Percentiles rank a stretch among this genome's conserved stretches.
Evolutionary conservation across 1,140 invertebrate species (phyloP).

Genomic region (Agrypnia vestita): DNA sequence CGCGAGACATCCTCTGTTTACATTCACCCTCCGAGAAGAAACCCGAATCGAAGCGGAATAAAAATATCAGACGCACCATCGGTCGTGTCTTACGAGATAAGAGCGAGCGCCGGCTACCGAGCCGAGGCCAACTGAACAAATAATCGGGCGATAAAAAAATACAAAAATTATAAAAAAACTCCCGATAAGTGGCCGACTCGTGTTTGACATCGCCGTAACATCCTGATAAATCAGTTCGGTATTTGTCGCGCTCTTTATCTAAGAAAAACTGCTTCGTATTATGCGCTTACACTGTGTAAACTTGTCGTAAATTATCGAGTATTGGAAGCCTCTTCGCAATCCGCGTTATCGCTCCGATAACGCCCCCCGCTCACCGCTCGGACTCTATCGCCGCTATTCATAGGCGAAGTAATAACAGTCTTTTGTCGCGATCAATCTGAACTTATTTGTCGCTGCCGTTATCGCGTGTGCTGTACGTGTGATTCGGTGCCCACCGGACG

Average conservation of each 20-base stretch:
- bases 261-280: conserved; percentile 55
- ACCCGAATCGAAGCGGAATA: conserved; percentile 11
- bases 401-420: neutral
- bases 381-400: neutral
- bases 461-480: conserved; percentile 27
- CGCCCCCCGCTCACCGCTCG: neutral
- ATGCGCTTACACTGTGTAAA: conserved; percentile 58
- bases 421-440: conserved; percentile 16
- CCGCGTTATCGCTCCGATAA: conserved; percentile 43
- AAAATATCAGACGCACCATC: neutral
- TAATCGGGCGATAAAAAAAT: conserved; percentile 48
- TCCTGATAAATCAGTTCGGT: conserved; percentile 58
- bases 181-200: conserved; percentile 42
- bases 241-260: conserved; percentile 57
- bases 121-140: conserved; percentile 50
- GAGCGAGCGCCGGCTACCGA: conserved; percentile 30
- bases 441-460: conserved; percentile 11
- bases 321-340: conserved; percentile 40
- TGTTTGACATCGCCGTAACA: conserved; percentile 55
- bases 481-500: conserved; percentile 21
- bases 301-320: conserved; percentile 59
- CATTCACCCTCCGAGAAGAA: neutral
- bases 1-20: conserved; percentile 21
- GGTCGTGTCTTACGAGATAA: conserved; percentile 43
- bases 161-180: conserved; percentile 37